These are phyloP conservation scores for Halcyon senegalensis DNA, from an alignment of 2,113 vertebrate genomes.

Conservation along the genomic window DNA sequence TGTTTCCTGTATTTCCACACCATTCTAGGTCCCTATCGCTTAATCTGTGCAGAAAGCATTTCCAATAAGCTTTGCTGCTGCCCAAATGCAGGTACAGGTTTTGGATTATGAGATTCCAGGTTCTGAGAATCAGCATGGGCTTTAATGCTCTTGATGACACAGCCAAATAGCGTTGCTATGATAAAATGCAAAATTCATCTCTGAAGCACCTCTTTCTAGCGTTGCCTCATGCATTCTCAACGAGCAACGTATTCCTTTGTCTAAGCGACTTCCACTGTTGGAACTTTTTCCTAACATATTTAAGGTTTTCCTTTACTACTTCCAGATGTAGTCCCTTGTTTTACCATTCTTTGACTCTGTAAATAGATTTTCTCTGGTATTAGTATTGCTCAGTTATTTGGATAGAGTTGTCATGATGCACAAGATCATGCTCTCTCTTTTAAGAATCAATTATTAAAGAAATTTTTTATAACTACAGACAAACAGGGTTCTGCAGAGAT, in stretches of 20 bases:
- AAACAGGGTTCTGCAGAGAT: not conserved
- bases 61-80: not conserved
- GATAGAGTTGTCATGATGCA: not conserved
- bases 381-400: not conserved
- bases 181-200: constrained; percentile 62
- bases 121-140: not conserved
- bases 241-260: constrained; percentile 67
- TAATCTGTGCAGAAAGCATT: not conserved
- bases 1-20: not conserved
- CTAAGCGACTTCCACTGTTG: constrained; percentile 64
- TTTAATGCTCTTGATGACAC: constrained; percentile 42
- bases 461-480: not conserved
- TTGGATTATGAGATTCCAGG: constrained; percentile 14
- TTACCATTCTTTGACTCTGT: constrained; percentile 21
- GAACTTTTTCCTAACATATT: constrained; percentile 52
- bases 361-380: constrained; percentile 44
- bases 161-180: constrained; percentile 60
- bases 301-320: constrained; percentile 66
- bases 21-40: not conserved
- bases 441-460: not conserved
- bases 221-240: constrained; percentile 67
- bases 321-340: constrained; percentile 66
- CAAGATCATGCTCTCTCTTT: constrained; percentile 8
- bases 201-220: constrained; percentile 56
- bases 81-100: constrained; percentile 23